Conservation (phyloP, 2,113 vertebrate species). For the Vireo altiloquus region DNA sequence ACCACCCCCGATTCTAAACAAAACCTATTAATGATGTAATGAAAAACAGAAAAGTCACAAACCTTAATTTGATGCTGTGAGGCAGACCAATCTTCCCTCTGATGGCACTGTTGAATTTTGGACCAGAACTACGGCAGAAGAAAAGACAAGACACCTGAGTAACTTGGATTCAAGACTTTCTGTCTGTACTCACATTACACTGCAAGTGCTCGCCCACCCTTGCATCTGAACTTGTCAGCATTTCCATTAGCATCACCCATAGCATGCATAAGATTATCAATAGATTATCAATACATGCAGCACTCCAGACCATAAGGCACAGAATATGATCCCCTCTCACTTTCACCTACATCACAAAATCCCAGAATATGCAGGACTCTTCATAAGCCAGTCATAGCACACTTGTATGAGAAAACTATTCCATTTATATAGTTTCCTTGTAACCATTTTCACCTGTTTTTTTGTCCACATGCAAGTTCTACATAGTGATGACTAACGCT, state of each 20-base stretch:
- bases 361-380: background rate
- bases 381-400: background rate
- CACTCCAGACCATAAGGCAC: background rate
- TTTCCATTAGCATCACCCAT: background rate
- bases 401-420: background rate
- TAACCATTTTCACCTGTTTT: background rate
- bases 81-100: conserved; percentile 91
- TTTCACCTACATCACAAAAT: background rate
- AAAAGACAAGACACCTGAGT: conserved; percentile 43
- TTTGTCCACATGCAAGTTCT: background rate
- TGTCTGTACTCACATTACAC: background rate
- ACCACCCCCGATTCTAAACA: conserved; percentile 10
- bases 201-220: background rate
- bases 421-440: too few relatives aligned
- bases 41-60: conserved; percentile 60
- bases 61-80: conserved; percentile 92
- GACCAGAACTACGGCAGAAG: conserved; percentile 83
- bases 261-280: background rate
- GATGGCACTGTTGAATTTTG: conserved; percentile 91
- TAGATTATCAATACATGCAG: background rate
- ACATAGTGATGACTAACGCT: background rate
- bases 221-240: background rate
- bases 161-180: background rate
- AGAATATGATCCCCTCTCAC: background rate
- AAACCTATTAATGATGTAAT: conserved; percentile 44